A percentile compares a stretch with the other conserved stretches of the same genome.
phyloP scores from a whole-genome alignment of 2,797 vertebrate genomes.

The Pseudopleuronectes americanus region DNA sequence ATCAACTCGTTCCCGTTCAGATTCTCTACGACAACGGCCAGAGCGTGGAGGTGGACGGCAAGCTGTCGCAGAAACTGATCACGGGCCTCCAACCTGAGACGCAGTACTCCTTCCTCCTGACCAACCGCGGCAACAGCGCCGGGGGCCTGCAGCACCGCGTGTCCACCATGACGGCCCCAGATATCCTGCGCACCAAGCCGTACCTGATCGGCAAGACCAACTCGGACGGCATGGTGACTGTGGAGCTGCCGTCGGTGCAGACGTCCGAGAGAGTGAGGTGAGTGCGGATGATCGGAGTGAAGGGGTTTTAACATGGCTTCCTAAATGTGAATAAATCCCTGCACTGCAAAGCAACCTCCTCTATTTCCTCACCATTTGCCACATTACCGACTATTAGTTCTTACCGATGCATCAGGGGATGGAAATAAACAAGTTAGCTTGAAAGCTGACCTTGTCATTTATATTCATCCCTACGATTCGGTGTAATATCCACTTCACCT shows the following conservation, averaged over 20 bases:
- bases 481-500: slow-evolving; percentile 62
- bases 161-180: slow-evolving; percentile 94
- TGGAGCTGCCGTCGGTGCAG: slow-evolving; percentile 93
- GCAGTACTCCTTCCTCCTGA: slow-evolving; percentile 96
- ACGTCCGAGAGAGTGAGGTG: slow-evolving; percentile 93
- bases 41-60: slow-evolving; percentile 97
- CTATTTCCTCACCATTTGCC: background rate
- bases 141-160: slow-evolving; percentile 97
- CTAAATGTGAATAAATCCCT: slow-evolving; percentile 6
- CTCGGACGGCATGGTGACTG: slow-evolving; percentile 95
- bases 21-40: slow-evolving; percentile 98
- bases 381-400: slow-evolving; percentile 18
- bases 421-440: slow-evolving; percentile 49
- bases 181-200: slow-evolving; percentile 94
- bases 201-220: slow-evolving; percentile 94
- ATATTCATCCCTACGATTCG: slow-evolving; percentile 54
- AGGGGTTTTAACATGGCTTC: too few species aligned
- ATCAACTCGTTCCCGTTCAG: slow-evolving; percentile 71
- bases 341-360: background rate
- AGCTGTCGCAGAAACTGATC: slow-evolving; percentile 95
- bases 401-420: slow-evolving; percentile 23
- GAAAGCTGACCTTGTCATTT: slow-evolving; percentile 51
- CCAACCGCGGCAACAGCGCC: slow-evolving; percentile 97
- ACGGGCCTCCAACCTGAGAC: slow-evolving; percentile 96
- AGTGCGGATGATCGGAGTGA: slow-evolving; percentile 7